phyloP scores from a whole-genome alignment of 2,797 vertebrate genomes.

The Lemur catta region DNA sequence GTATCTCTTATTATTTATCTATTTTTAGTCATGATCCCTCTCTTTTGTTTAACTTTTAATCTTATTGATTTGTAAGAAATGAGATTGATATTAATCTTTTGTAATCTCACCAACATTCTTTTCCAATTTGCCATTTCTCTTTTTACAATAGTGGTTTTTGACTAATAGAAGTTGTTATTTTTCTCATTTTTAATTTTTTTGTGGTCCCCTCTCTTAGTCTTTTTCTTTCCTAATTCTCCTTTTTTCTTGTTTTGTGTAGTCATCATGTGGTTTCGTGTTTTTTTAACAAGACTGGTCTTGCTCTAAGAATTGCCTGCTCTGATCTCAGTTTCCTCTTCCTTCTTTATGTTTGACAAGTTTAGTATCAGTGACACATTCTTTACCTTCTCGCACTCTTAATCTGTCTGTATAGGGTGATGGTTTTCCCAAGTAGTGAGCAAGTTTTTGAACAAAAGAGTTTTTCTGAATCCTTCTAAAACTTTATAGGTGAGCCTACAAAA shows the following conservation, averaged over 20 bases:
- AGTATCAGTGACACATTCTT: neutral
- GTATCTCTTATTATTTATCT: neutral
- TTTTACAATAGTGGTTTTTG: neutral
- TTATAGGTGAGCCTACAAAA: neutral
- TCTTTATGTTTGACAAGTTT: neutral
- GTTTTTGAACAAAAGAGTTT: neutral
- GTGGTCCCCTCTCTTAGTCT: neutral
- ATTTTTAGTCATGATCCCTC: neutral
- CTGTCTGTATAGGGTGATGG: neutral
- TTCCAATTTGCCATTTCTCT: neutral
- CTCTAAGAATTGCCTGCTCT: neutral
- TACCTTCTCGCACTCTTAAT: neutral
- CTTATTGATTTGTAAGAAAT: neutral
- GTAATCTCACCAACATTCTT: neutral
- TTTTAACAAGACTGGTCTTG: neutral
- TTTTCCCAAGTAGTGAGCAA: neutral
- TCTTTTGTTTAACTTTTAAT: neutral
- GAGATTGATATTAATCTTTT: neutral
- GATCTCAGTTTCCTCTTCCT: neutral
- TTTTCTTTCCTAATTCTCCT: neutral
- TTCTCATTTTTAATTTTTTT: neutral
- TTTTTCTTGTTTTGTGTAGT: neutral
- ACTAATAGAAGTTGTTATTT: neutral
- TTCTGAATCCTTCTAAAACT: neutral
- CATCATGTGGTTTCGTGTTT: neutral